A percentile compares a stretch with the other conserved stretches of the same genome.
These are phyloP conservation scores for Sparus aurata DNA, from an alignment of 2,797 vertebrate species.

Conservation along the genomic window DNA sequence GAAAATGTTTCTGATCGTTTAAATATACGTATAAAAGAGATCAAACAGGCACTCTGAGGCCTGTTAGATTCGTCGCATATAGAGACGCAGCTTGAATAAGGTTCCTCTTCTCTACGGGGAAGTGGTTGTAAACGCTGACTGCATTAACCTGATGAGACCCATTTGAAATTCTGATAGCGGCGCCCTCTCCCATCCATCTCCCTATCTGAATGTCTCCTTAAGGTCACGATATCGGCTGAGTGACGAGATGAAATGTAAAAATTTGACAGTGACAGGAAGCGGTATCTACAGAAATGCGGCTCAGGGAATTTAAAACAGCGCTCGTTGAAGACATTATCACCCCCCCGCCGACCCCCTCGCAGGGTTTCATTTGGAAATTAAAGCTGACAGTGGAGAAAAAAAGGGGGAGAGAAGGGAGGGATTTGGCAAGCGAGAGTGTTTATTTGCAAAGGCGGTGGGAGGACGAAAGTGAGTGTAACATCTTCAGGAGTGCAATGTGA, in stretches of 20 bases:
- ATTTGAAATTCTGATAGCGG: slow-evolving; percentile 56
- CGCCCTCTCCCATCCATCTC: slow-evolving; percentile 57
- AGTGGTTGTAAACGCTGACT: slow-evolving; percentile 58
- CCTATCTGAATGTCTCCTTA: slow-evolving; percentile 56
- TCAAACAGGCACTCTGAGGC: slow-evolving; percentile 46
- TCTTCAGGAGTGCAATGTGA: slow-evolving; percentile 65
- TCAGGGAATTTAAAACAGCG: slow-evolving; percentile 42
- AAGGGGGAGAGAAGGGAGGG: slow-evolving; percentile 39
- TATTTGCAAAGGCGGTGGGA: slow-evolving; percentile 59
- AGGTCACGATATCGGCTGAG: slow-evolving; percentile 55
- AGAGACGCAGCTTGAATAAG: slow-evolving; percentile 39
- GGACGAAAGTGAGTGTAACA: slow-evolving; percentile 50
- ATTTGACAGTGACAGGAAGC: slow-evolving; percentile 52
- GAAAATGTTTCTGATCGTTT: slow-evolving; percentile 34
- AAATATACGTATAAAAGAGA: slow-evolving; percentile 45
- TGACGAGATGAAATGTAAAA: slow-evolving; percentile 56
- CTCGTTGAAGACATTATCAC: slow-evolving; percentile 36
- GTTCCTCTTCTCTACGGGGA: slow-evolving; percentile 31
- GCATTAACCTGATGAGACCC: slow-evolving; percentile 61
- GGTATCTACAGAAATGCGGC: slow-evolving; percentile 41
- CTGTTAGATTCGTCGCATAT: slow-evolving; percentile 22
- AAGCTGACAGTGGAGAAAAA: slow-evolving; percentile 57
- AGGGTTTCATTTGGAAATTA: slow-evolving; percentile 60
- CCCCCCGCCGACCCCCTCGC: slow-evolving; percentile 25
- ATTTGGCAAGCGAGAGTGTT: slow-evolving; percentile 54